Evolutionary conservation across 2,888 invertebrate species (phyloP).

Genomic region (Diaperis boleti): DNA sequence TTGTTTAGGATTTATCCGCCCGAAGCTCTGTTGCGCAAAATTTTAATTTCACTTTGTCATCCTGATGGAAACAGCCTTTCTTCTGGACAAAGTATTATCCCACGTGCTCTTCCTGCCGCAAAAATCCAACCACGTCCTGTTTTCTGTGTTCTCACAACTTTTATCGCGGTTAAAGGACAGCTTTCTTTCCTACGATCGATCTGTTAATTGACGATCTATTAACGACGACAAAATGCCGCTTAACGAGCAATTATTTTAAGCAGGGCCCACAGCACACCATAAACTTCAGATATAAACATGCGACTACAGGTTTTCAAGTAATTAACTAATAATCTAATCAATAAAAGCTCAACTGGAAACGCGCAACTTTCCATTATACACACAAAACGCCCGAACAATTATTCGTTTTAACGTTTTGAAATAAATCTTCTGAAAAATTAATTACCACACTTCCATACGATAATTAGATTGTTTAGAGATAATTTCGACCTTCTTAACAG

Average conservation of each 20-base stretch:
- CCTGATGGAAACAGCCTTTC: conserved; percentile 18
- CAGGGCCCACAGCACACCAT: neutral
- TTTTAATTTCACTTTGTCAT: conserved; percentile 30
- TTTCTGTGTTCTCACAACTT: conserved; percentile 38
- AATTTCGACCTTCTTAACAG: too few relatives aligned
- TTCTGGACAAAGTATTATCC: conserved; percentile 38
- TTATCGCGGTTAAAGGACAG: conserved; percentile 17
- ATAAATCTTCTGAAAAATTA: too few relatives aligned
- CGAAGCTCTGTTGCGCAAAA: conserved; percentile 7
- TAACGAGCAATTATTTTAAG: conserved; percentile 18
- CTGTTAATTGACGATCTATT: conserved; percentile 10
- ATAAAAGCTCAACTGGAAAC: too few relatives aligned
- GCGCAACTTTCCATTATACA: too few relatives aligned
- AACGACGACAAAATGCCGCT: conserved; percentile 14
- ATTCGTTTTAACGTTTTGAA: too few relatives aligned
- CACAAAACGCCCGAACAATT: too few relatives aligned
- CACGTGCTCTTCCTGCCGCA: conserved; percentile 40
- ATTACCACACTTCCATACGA: too few relatives aligned
- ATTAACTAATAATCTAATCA: conserved; percentile 32
- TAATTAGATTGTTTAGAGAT: too few relatives aligned
- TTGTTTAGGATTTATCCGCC: conserved; percentile 31
- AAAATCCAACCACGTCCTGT: conserved; percentile 48
- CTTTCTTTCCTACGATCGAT: conserved; percentile 1
- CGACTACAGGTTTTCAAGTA: conserved; percentile 34
- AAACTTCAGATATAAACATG: conserved; percentile 35